Evolutionary conservation across 1,140 invertebrate genomes (phyloP), one percentile per base, ranked within the genome.

Genomic region (Solen grandis): DNA sequence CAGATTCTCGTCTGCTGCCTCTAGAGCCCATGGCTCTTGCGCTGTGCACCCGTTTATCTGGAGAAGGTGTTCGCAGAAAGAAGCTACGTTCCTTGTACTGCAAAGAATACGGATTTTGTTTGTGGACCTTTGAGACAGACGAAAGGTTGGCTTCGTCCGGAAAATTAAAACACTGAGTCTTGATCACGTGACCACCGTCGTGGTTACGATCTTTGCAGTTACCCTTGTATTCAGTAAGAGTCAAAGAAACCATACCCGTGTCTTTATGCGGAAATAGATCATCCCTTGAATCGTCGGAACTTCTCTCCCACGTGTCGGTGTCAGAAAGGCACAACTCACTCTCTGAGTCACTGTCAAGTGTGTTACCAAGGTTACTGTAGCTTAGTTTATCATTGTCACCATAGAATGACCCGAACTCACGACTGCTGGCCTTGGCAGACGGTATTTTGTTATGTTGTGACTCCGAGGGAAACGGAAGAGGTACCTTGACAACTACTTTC

Each of bases 1-100:
- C n/a, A n/a, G 8, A 10, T 19, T 46, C 41, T 19, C 19, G 8
- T 19, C 41, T 8, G 8, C 41, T 8, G 8, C 19, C 41, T 8
- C 19, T 46, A 10, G 41, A 46, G 8, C 41, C 41, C 8, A 8
- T 8, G 8, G 41, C 19, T 46, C 19, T 19, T 10, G 65, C 54
- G 50, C 65, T 69, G 19, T 55, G 31, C 22, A 54, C 29, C 22
- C 41, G 14, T 25, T 35, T 5, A 22, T 78, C 65, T 0, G 33
- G 29, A 19, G 29, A 14, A 16, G 10, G 13, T 31, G 75, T n/a
- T 19, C 60, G 59, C 0, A 69, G 1, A 60, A 38, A 52, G 25
- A 78, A 78, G 60, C 63, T 78, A 8, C 65, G 29, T 68, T 78
- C 75, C 33, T 57, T 78, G 27, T 36, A 69, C 19, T 55, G 36